These are phyloP conservation scores for Drosophila kambysellisi DNA, from an alignment of 2,888 invertebrate genomes.

Conservation along the genomic window DNA sequence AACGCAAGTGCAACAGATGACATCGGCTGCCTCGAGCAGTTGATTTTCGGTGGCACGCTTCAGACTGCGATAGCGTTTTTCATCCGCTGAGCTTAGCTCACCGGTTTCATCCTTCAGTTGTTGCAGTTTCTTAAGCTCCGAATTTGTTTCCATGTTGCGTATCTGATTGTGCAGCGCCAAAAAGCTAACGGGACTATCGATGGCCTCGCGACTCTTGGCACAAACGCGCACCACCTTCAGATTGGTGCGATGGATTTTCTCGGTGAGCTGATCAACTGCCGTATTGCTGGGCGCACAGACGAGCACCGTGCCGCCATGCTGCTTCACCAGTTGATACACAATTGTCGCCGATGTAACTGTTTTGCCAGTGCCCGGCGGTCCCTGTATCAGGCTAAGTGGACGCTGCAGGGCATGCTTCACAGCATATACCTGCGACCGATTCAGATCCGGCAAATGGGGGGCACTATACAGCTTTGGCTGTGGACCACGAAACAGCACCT, in stretches of 20 bases:
- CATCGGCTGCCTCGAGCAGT: conserved; percentile 97
- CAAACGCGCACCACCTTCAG: conserved; percentile 96
- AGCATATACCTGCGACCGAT: conserved; percentile 98
- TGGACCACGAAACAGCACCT: conserved; percentile 93
- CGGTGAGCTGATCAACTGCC: conserved; percentile 99
- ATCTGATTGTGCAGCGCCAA: conserved; percentile 99
- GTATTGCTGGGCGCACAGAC: conserved; percentile 99
- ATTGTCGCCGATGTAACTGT: conserved; percentile 99
- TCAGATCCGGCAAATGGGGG: conserved; percentile 98
- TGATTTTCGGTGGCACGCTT: conserved; percentile 96
- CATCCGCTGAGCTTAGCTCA: conserved; percentile 97
- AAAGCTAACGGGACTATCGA: conserved; percentile 98
- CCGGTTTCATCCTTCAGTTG: conserved; percentile 99
- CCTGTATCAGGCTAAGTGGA: conserved; percentile 98
- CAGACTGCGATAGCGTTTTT: conserved; percentile 95
- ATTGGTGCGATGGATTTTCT: conserved; percentile 99
- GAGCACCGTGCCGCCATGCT: conserved; percentile 96
- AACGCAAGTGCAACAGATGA: conserved; percentile 99
- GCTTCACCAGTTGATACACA: conserved; percentile 98
- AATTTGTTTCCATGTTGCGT: conserved; percentile 95
- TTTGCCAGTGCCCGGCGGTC: conserved; percentile 95
- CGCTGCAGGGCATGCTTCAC: conserved; percentile 99
- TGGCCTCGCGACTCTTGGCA: conserved; percentile 98
- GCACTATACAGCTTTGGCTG: conserved; percentile 98
- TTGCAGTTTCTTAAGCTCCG: conserved; percentile 97